Conservation (phyloP, 2,113 vertebrate species). For the Scytalopus superciliaris region DNA sequence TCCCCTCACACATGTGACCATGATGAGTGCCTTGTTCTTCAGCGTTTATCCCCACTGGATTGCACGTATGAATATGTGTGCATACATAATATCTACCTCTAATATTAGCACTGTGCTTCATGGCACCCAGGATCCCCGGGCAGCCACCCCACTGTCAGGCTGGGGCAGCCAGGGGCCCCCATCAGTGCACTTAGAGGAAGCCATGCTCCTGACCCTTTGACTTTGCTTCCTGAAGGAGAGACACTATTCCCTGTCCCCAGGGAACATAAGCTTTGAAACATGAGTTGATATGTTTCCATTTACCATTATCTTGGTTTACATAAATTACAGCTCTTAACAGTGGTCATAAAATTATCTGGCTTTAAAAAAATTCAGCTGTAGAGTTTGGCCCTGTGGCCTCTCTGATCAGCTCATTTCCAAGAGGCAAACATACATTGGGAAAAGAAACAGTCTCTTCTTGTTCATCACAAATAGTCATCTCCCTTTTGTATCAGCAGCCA, state of each 20-base stretch:
- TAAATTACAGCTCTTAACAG: not conserved
- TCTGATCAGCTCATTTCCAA: not conserved
- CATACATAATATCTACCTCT: not conserved
- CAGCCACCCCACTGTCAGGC: not conserved
- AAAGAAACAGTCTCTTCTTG: not conserved
- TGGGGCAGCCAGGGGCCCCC: not conserved
- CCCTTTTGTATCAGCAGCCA: not conserved
- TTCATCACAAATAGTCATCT: not conserved
- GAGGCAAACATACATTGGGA: not conserved
- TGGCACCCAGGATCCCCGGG: not conserved
- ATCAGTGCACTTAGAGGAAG: not conserved
- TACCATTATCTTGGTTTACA: constrained; percentile 39
- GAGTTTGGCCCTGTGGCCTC: not conserved
- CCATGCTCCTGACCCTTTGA: not conserved
- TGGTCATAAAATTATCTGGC: not conserved
- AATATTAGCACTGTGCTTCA: not conserved
- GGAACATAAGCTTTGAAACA: constrained; percentile 25
- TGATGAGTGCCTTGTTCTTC: not conserved
- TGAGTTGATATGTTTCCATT: not conserved
- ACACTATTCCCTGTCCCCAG: not conserved
- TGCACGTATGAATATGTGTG: not conserved
- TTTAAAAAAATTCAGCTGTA: constrained; percentile 13
- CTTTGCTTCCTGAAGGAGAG: not conserved
- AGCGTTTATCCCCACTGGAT: not conserved
- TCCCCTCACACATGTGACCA: not conserved